These are phyloP conservation scores for Montipora capitata DNA, from an alignment of 92 coral and sea anemone genomes.

Conservation along the genomic window DNA sequence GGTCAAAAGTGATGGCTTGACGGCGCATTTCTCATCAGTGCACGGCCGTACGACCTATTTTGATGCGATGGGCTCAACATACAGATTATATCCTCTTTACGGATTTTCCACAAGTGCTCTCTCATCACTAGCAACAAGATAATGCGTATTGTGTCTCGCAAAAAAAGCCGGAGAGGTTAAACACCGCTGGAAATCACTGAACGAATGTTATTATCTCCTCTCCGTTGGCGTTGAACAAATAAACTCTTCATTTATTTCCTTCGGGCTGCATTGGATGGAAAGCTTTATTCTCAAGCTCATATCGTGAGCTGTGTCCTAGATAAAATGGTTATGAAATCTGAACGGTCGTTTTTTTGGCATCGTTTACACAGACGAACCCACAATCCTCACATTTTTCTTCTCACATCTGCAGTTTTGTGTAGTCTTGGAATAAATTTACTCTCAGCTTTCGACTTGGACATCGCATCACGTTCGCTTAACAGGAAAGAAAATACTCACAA, in stretches of 20 bases:
- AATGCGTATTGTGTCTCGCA: not conserved
- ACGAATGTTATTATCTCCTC: not conserved
- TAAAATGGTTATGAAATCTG: conserved; percentile 23
- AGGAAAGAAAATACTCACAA: conserved; percentile 9
- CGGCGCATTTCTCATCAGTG: not conserved
- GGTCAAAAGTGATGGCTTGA: not conserved
- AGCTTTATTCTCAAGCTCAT: conserved; percentile 15
- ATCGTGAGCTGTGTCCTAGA: not conserved
- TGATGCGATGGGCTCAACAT: conserved; percentile 4
- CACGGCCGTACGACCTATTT: not conserved
- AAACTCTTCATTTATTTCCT: not conserved
- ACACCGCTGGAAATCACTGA: not conserved
- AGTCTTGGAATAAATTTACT: conserved; percentile 17
- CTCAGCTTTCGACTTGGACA: not conserved
- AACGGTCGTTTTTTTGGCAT: conserved; percentile 42
- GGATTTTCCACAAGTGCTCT: conserved; percentile 19
- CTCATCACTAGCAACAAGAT: not conserved
- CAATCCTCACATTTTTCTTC: conserved; percentile 25
- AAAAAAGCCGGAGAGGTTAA: not conserved
- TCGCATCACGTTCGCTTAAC: not conserved
- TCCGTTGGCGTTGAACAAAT: not conserved
- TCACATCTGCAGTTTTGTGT: conserved; percentile 44
- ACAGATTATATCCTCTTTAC: conserved; percentile 21
- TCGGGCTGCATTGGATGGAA: conserved; percentile 11
- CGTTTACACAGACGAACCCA: conserved; percentile 30